Evolutionary conservation across 2,888 invertebrate species (phyloP), one percentile per base, ranked within the genome.

Genomic region (Athalia circularis): DNA sequence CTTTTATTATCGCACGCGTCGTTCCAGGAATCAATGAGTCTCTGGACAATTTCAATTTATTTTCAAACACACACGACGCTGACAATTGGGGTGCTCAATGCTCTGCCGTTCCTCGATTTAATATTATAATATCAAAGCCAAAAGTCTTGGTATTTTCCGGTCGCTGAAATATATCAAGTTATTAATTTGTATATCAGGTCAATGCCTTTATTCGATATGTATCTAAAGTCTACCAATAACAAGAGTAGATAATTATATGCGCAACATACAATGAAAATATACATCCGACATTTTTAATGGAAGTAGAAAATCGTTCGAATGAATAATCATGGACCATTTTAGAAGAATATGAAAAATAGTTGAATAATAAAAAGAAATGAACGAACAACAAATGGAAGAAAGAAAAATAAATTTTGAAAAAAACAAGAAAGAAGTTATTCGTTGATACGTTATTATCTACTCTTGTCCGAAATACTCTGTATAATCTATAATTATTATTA

Each of bases 151-250:
- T 68, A 68, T 13, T 57, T 6, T 72, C 59, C 72, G 47, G 2
- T 59, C 13, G 15, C 59, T 45, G 45, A 59, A 72, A 59, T 47
- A 57, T 45, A 48, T 59, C 75, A 50, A 5, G 47, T 52, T 75
- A 13, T 64, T 48, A 8, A 65, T 3, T 29, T 15, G 13, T 29
- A 57, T 48, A 9, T 62, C 75, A 45, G 50, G 62, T 62, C 75
- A 75, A 75, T 75, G 75, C 75, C 75, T 75, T 75, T 75, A 75
- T 75, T 62, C 75, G 62, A 75, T 75, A 50, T 64, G 50, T 52
- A 64, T 75, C 75, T 59, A 13, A 62, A 61, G 52, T 62, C 29
- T 52, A 43, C 61, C 64, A 50, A 64, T 75, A 29, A 62, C 52
- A 59, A 72, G 59, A 47, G 72, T 72, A 59, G 61, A 61, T 72